Percentiles rank a stretch among this genome's conserved stretches.
Conservation (phyloP, 2,113 vertebrate genomes). For the Mungos mungo region DNA sequence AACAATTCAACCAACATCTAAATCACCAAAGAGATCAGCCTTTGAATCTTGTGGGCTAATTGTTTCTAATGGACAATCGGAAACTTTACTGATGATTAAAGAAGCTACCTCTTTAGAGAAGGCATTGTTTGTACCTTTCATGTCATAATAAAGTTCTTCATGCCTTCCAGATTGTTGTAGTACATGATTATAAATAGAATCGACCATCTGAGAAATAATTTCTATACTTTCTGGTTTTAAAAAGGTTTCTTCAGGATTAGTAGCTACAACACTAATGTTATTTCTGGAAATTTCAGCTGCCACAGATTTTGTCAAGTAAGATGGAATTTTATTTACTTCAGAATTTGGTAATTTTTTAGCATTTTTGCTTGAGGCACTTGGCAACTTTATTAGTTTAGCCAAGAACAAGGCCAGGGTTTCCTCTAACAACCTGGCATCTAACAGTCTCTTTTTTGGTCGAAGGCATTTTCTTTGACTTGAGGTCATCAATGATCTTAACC, state of each 20-base stretch:
- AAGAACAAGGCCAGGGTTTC: slow-evolving; percentile 58
- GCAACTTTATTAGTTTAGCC: slow-evolving; percentile 36
- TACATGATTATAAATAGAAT: slow-evolving; percentile 60
- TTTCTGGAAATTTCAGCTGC: slow-evolving; percentile 58
- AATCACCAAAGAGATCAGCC: background rate
- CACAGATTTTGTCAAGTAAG: slow-evolving; percentile 56
- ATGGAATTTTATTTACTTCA: slow-evolving; percentile 50
- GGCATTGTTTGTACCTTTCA: slow-evolving; percentile 25
- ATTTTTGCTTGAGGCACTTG: background rate
- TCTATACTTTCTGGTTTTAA: slow-evolving; percentile 28
- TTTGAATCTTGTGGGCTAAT: background rate
- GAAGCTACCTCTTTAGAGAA: slow-evolving; percentile 60
- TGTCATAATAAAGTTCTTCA: slow-evolving; percentile 33
- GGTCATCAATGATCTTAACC: slow-evolving; percentile 4
- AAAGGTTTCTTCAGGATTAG: background rate
- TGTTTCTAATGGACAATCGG: background rate
- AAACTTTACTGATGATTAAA: slow-evolving; percentile 68
- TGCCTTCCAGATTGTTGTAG: slow-evolving; percentile 55
- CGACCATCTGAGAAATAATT: slow-evolving; percentile 44
- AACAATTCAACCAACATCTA: slow-evolving; percentile 46
- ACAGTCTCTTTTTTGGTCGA: background rate
- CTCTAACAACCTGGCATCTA: slow-evolving; percentile 55
- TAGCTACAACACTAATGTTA: slow-evolving; percentile 47
- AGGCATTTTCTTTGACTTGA: background rate
- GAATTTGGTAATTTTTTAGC: slow-evolving; percentile 42